A percentile compares a stretch with the other conserved stretches of the same genome.
These are phyloP conservation scores for Corynorhinus townsendii DNA, from an alignment of 2,113 vertebrate species.

Conservation along the genomic window DNA sequence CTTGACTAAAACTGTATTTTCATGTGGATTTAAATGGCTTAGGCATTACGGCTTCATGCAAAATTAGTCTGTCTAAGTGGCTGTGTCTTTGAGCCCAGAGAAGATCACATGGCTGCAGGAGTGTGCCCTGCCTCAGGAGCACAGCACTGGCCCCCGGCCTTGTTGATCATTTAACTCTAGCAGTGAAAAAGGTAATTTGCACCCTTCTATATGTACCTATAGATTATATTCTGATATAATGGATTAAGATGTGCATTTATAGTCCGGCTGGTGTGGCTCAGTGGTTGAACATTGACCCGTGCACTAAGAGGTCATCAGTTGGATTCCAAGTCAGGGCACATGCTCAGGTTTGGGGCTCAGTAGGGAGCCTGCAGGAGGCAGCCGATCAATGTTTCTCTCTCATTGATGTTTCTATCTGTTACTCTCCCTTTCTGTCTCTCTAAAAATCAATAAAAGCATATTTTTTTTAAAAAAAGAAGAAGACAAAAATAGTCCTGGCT, in stretches of 20 bases:
- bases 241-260: not conserved
- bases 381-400: too few relatives aligned
- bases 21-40: slow-evolving; percentile 41
- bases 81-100: slow-evolving; percentile 39
- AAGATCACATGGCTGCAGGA: slow-evolving; percentile 4
- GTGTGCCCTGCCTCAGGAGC: not conserved
- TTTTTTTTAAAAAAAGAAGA: too few relatives aligned
- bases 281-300: too few relatives aligned
- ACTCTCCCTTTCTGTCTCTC: too few relatives aligned
- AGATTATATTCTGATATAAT: not conserved
- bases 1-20: slow-evolving; percentile 1
- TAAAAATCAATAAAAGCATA: too few relatives aligned
- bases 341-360: too few relatives aligned
- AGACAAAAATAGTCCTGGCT: too few relatives aligned
- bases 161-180: not conserved
- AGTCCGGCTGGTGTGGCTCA: too few relatives aligned
- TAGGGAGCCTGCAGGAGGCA: too few relatives aligned
- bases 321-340: too few relatives aligned
- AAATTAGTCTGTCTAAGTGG: slow-evolving; percentile 52
- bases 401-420: too few relatives aligned
- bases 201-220: not conserved
- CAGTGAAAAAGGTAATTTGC: not conserved
- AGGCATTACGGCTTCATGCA: slow-evolving; percentile 32
- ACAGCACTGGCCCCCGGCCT: not conserved
- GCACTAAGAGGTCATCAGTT: too few relatives aligned